These are phyloP conservation scores for Trichonephila clavipes DNA, from an alignment of 1,140 invertebrate species.

Conservation along the genomic window DNA sequence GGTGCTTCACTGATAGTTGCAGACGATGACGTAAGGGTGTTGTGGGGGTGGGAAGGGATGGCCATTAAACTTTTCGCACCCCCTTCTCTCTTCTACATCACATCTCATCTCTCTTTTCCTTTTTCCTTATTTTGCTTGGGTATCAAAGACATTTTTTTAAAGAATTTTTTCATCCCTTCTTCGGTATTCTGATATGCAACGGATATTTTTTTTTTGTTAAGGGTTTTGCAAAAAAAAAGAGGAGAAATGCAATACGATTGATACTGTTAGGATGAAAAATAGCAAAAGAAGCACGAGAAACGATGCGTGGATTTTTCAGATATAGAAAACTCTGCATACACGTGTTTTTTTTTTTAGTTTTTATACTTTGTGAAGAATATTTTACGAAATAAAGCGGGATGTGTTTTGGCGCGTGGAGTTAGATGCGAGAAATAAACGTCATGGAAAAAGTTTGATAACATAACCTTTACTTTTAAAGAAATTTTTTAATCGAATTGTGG, in stretches of 20 bases:
- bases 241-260: background rate
- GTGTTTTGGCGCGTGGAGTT: background rate
- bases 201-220: background rate
- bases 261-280: background rate
- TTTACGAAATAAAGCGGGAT: background rate
- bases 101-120: constrained; percentile 30
- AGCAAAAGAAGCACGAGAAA: background rate
- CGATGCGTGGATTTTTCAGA: constrained; percentile 14
- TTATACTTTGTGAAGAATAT: background rate
- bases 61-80: constrained; percentile 31
- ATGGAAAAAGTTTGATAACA: background rate
- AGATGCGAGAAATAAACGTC: background rate
- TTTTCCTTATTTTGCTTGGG: constrained; percentile 29
- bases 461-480: no score
- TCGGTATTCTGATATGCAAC: constrained; percentile 11
- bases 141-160: constrained; percentile 44
- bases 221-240: background rate
- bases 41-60: background rate
- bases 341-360: background rate
- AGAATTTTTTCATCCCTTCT: background rate
- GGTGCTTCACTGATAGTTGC: constrained; percentile 38
- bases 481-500: no score
- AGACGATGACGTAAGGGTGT: constrained; percentile 28
- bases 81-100: background rate
- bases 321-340: background rate